A percentile compares a stretch with the other conserved stretches of the same genome.
These are phyloP conservation scores for Calidris pugnax DNA, from an alignment of 2,113 vertebrate genomes.

Conservation along the genomic window DNA sequence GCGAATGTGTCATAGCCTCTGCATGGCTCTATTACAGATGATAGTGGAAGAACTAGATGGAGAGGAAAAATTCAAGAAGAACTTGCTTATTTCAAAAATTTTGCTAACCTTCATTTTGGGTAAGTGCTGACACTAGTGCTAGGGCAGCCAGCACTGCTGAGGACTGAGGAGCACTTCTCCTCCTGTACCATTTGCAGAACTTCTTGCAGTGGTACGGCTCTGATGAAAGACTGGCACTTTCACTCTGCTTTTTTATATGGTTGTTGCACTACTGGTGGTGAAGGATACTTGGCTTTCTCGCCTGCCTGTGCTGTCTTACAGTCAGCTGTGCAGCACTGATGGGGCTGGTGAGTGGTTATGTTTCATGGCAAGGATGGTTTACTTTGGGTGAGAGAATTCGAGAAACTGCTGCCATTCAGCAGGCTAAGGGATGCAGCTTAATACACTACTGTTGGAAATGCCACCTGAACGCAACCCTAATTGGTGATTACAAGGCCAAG, in stretches of 20 bases:
- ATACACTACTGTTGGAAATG: neutral
- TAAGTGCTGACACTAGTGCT: neutral
- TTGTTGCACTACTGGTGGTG: neutral
- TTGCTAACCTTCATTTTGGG: neutral
- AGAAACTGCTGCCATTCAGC: neutral
- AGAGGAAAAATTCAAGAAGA: neutral
- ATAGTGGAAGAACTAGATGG: neutral
- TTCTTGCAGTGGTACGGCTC: neutral
- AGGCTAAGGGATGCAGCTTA: neutral
- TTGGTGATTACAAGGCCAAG: neutral
- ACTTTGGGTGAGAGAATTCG: neutral
- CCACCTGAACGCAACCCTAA: neutral
- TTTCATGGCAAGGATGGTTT: neutral
- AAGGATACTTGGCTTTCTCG: neutral
- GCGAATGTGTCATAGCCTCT: neutral
- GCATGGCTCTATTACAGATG: neutral
- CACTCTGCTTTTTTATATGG: neutral
- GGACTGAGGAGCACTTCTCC: neutral
- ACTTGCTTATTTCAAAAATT: neutral
- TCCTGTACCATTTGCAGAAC: neutral
- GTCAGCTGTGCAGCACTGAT: rapidly evolving
- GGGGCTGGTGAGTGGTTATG: neutral
- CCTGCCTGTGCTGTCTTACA: neutral
- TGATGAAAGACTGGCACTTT: neutral
- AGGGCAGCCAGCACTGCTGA: neutral